Conservation (phyloP, 1,140 invertebrate genomes). For the Meteorus sp. region DNA sequence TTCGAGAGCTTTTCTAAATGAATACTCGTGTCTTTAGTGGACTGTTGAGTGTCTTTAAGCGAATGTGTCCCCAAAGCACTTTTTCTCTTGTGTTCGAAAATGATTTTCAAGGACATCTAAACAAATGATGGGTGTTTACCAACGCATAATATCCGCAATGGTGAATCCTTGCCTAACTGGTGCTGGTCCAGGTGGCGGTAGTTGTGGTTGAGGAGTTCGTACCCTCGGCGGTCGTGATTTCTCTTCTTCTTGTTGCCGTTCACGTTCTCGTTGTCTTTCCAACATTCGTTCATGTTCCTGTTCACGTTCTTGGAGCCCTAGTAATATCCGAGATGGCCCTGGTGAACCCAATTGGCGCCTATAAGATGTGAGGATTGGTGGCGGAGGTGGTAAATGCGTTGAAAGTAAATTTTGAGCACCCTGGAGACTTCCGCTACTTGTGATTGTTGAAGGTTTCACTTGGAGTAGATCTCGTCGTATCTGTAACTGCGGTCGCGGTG, state of each 20-base stretch:
- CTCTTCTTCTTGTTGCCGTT: slow-evolving; percentile 45
- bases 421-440: slow-evolving; percentile 36
- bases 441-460: slow-evolving; percentile 58
- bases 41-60: too few relatives aligned
- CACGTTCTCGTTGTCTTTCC: slow-evolving; percentile 39
- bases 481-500: slow-evolving; percentile 66
- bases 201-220: slow-evolving; percentile 56
- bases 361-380: slow-evolving; percentile 52
- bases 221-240: slow-evolving; percentile 38
- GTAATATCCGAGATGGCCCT: slow-evolving; percentile 36
- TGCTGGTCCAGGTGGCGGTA: slow-evolving; percentile 50
- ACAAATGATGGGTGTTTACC: slow-evolving; percentile 35
- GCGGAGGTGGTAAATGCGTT: slow-evolving; percentile 57
- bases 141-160: slow-evolving; percentile 57
- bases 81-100: not conserved
- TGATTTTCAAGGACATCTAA: not conserved
- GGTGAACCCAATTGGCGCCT: slow-evolving; percentile 52
- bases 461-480: slow-evolving; percentile 72
- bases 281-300: slow-evolving; percentile 28
- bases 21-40: too few relatives aligned
- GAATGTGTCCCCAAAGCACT: not conserved
- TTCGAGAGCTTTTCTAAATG: not conserved
- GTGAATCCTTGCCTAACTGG: slow-evolving; percentile 56
- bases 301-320: slow-evolving; percentile 20
- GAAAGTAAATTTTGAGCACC: slow-evolving; percentile 53